Evolutionary conservation across 2,797 vertebrate species (phyloP).

Genomic region (Halcyon badia): DNA sequence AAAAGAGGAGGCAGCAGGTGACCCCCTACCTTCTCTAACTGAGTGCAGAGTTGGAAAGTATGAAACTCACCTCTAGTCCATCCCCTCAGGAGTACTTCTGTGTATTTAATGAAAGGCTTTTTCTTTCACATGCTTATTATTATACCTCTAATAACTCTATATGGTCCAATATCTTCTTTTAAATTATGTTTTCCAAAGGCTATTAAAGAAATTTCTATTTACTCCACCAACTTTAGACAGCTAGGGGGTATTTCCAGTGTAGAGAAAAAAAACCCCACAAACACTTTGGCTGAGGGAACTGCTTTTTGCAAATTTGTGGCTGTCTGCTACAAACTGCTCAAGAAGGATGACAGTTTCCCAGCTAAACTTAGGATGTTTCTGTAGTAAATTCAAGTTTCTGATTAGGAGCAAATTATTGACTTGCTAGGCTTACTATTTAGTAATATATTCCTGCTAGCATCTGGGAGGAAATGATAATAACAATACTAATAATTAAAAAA

Average conservation of each 20-base stretch:
- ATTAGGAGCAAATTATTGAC: not conserved
- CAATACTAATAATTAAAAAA: not conserved
- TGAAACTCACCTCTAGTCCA: rapidly evolving
- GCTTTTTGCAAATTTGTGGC: not conserved
- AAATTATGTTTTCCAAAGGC: not conserved
- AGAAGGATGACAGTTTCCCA: not conserved
- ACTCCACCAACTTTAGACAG: not conserved
- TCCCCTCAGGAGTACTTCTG: not conserved
- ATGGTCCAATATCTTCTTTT: not conserved
- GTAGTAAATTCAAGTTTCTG: not conserved
- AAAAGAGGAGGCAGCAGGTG: not conserved
- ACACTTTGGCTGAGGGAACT: rapidly evolving
- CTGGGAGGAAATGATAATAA: not conserved
- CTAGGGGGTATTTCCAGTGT: not conserved
- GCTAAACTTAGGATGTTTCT: not conserved
- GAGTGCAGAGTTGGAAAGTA: rapidly evolving
- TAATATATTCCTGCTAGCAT: not conserved
- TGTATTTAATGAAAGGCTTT: not conserved
- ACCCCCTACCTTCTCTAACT: not conserved
- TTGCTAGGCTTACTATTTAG: not conserved
- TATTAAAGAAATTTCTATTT: not conserved
- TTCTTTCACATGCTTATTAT: not conserved
- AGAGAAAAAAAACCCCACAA: not conserved
- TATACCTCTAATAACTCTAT: not conserved
- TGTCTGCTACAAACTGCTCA: not conserved